Evolutionary conservation across 1,140 invertebrate species (phyloP).

Genomic region (Aethina tumida): DNA sequence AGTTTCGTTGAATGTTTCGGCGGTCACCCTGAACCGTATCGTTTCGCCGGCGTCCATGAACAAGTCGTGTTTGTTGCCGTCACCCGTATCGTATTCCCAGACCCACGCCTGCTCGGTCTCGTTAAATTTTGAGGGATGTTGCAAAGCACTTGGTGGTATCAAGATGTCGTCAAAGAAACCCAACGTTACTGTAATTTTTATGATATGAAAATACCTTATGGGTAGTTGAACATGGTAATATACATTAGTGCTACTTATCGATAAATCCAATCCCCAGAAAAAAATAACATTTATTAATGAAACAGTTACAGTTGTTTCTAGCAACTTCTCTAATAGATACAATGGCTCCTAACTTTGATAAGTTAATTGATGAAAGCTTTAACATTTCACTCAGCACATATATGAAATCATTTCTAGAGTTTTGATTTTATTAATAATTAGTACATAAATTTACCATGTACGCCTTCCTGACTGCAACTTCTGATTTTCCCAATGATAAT

Average conservation of each 20-base stretch:
- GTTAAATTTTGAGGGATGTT: constrained; percentile 87
- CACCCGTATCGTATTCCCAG: constrained; percentile 84
- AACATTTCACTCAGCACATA: too few relatives aligned
- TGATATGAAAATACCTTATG: too few relatives aligned
- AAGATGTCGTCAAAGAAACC: constrained; percentile 95
- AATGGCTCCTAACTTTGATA: too few relatives aligned
- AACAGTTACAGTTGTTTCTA: too few relatives aligned
- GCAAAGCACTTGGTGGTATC: constrained; percentile 76
- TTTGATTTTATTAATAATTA: background rate
- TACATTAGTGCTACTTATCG: background rate
- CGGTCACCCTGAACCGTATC: constrained; percentile 81
- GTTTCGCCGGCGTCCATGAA: constrained; percentile 85
- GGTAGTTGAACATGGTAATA: background rate
- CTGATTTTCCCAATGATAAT: constrained; percentile 86
- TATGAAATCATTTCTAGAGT: constrained; percentile 4
- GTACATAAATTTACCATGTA: constrained; percentile 58
- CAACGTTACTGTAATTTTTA: constrained; percentile 75
- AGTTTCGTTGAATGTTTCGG: constrained; percentile 82
- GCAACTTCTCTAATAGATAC: too few relatives aligned
- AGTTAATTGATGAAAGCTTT: too few relatives aligned
- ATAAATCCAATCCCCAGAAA: too few relatives aligned
- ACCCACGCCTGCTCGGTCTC: constrained; percentile 90
- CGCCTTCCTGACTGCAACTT: constrained; percentile 80
- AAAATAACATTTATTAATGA: too few relatives aligned
- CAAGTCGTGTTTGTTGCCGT: constrained; percentile 76